A percentile compares a stretch with the other conserved stretches of the same genome.
phyloP scores from a whole-genome alignment of 1,140 invertebrate genomes.

The Lethrus apterus region DNA sequence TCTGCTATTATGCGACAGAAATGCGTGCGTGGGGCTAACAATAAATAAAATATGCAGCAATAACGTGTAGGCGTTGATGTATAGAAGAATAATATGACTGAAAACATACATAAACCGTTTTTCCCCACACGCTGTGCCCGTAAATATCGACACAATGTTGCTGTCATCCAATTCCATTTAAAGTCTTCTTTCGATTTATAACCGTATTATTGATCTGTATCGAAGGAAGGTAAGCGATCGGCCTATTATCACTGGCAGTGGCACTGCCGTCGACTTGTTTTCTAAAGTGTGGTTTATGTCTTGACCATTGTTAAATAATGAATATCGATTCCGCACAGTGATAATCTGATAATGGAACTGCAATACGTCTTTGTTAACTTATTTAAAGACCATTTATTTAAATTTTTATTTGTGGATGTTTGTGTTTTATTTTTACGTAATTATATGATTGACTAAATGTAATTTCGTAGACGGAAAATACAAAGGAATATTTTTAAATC shows the following conservation, averaged over 20 bases:
- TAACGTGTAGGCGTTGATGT: not conserved
- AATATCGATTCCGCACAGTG: no score
- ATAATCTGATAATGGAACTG: no score
- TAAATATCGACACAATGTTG: constrained; percentile 15
- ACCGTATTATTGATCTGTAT: constrained; percentile 17
- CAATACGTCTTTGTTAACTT: no score
- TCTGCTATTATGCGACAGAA: no score
- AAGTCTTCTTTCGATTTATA: constrained; percentile 14
- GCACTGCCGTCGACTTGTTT: not conserved
- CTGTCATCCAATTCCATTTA: constrained; percentile 10
- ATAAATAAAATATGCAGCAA: no score
- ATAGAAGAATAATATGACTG: constrained; percentile 3
- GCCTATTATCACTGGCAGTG: constrained; percentile 14
- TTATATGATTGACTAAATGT: no score
- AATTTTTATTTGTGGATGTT: no score
- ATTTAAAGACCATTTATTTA: no score
- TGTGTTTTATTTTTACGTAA: no score
- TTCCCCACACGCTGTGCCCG: not conserved
- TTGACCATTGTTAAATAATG: constrained; percentile 1
- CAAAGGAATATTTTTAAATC: no score
- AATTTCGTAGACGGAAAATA: no score
- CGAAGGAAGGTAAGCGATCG: constrained; percentile 11
- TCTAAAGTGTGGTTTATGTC: not conserved
- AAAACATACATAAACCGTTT: constrained; percentile 1
- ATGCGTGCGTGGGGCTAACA: no score